Evolutionary conservation across 2,888 invertebrate species (phyloP).

Genomic region (Ischnura elegans): DNA sequence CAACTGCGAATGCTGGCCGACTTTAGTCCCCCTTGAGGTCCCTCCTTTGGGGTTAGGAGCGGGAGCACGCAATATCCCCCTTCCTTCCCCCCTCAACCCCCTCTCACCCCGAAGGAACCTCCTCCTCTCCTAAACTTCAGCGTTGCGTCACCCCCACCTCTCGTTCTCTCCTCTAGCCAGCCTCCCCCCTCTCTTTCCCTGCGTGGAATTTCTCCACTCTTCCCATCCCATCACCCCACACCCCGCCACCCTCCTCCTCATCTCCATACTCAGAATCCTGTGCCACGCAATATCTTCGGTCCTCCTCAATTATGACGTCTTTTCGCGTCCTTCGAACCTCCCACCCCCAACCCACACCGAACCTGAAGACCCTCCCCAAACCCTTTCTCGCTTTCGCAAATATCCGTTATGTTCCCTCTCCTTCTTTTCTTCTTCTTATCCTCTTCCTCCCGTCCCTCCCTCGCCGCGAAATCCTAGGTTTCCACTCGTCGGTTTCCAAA

Average conservation of each 20-base stretch:
- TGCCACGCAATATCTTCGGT: neutral
- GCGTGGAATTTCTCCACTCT: neutral
- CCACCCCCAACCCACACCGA: neutral
- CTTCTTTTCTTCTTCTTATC: neutral
- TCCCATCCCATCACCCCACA: neutral
- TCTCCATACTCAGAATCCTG: neutral
- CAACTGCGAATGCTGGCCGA: slow-evolving; percentile 55
- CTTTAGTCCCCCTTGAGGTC: slow-evolving; percentile 49
- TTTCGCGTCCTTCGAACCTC: neutral
- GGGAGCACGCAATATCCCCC: neutral
- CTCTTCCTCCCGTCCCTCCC: neutral
- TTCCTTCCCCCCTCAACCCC: neutral
- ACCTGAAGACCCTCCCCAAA: neutral
- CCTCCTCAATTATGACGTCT: slow-evolving; percentile 30
- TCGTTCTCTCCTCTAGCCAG: neutral
- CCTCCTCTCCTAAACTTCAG: neutral
- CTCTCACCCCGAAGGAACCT: neutral
- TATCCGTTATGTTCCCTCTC: neutral
- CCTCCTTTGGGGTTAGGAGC: neutral
- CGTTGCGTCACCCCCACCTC: neutral
- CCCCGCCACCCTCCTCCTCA: neutral
- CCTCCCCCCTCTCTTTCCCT: neutral
- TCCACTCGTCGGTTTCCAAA: slow-evolving; percentile 10
- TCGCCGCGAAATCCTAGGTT: neutral
- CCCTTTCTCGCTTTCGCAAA: neutral